Evolutionary conservation across 2,113 vertebrate genomes (phyloP).

Genomic region (Anhinga anhinga): DNA sequence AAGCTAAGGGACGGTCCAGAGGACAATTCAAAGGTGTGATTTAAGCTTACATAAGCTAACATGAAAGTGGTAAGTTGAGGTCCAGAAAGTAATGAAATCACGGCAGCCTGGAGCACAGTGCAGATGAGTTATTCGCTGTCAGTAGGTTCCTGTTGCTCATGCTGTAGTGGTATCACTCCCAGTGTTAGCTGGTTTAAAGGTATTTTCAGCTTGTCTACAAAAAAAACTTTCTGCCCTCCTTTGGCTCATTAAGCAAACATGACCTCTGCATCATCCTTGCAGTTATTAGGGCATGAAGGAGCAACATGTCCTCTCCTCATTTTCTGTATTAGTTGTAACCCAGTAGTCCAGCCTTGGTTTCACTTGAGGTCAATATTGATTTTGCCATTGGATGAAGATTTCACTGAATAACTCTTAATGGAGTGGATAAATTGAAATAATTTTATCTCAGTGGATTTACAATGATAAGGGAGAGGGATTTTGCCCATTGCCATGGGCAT

Average conservation of each 20-base stretch:
- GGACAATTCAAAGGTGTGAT: conserved; percentile 26
- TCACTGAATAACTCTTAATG: neutral
- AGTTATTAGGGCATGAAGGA: neutral
- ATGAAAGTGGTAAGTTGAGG: neutral
- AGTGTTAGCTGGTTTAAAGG: neutral
- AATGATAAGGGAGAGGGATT: neutral
- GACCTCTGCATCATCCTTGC: neutral
- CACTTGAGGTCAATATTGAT: neutral
- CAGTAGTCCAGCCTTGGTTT: neutral
- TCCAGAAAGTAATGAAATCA: conserved; percentile 5
- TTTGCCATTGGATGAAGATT: neutral
- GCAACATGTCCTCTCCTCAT: neutral
- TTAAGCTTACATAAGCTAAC: conserved; percentile 30
- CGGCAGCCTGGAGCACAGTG: neutral
- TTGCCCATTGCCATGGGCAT: neutral
- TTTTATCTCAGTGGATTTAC: neutral
- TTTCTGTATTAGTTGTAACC: neutral
- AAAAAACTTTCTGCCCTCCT: neutral
- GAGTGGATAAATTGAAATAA: neutral
- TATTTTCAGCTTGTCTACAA: neutral
- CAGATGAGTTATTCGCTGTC: neutral
- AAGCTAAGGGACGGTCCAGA: conserved; percentile 11
- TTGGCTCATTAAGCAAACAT: neutral
- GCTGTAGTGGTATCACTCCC: neutral
- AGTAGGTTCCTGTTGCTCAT: neutral